Evolutionary conservation across 2,113 vertebrate genomes (phyloP).

Genomic region (Brachypodius melanocephalos): DNA sequence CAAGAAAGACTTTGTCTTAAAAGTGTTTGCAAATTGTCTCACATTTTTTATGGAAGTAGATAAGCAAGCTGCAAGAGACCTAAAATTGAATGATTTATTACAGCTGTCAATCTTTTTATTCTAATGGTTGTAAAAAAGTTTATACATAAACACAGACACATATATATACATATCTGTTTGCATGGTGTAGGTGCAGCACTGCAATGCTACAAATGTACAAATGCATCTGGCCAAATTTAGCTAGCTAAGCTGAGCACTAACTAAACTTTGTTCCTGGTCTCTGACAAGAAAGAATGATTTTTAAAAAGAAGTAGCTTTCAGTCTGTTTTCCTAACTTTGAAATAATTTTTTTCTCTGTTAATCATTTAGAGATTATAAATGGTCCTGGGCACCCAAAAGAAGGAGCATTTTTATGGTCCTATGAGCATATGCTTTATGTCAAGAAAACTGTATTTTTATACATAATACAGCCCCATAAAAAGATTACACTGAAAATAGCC

Average conservation of each 20-base stretch:
- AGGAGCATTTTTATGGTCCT: conserved; percentile 11
- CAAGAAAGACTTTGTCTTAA: not conserved
- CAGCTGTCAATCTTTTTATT: not conserved
- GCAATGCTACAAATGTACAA: not conserved
- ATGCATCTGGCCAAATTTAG: not conserved
- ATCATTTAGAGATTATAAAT: not conserved
- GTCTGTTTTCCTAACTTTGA: not conserved
- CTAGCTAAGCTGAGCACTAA: not conserved
- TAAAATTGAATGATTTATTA: not conserved
- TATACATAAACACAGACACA: not conserved
- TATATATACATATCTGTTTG: not conserved
- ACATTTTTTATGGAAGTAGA: not conserved
- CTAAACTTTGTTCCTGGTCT: not conserved
- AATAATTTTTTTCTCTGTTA: not conserved
- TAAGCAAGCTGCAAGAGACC: not conserved
- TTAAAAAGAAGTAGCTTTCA: not conserved
- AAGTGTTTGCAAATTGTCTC: not conserved
- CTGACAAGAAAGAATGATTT: not conserved
- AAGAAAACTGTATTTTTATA: conserved; percentile 56
- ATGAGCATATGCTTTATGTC: conserved; percentile 16
- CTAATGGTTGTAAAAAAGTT: not conserved
- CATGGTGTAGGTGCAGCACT: not conserved
- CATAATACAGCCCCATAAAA: conserved; percentile 17
- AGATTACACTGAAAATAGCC: conserved; percentile 44
- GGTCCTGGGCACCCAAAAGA: not conserved